Evolutionary conservation across 1,140 invertebrate species (phyloP).

Genomic region (Hycleus cichorii): DNA sequence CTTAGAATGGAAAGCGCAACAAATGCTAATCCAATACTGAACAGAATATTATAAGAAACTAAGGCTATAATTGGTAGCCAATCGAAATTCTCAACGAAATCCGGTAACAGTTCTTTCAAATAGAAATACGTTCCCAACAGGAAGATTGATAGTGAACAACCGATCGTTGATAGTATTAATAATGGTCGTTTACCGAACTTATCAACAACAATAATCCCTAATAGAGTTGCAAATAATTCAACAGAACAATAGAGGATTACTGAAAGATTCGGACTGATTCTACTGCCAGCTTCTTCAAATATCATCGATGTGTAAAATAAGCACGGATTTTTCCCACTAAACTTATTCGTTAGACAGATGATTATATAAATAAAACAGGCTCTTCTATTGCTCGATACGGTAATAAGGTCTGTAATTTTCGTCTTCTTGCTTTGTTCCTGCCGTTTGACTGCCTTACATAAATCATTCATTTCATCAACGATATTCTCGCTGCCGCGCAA

Average conservation of each 20-base stretch:
- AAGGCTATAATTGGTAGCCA: slow-evolving; percentile 51
- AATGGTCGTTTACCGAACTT: slow-evolving; percentile 62
- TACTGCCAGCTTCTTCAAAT: slow-evolving; percentile 43
- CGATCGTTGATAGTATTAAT: slow-evolving; percentile 52
- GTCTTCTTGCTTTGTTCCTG: slow-evolving; percentile 33
- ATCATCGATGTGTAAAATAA: slow-evolving; percentile 58
- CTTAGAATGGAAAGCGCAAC: slow-evolving; percentile 64
- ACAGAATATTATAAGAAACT: slow-evolving; percentile 62
- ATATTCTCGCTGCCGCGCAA: slow-evolving; percentile 71
- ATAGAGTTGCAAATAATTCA: slow-evolving; percentile 65
- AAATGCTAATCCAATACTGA: slow-evolving; percentile 60
- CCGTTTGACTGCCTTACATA: slow-evolving; percentile 47
- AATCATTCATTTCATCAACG: slow-evolving; percentile 67
- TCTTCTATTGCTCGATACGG: slow-evolving; percentile 41
- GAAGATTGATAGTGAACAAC: slow-evolving; percentile 47
- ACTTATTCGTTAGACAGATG: slow-evolving; percentile 55
- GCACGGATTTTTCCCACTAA: slow-evolving; percentile 56
- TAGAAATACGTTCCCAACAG: slow-evolving; percentile 55
- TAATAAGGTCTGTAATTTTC: slow-evolving; percentile 44
- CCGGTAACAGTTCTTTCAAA: slow-evolving; percentile 39
- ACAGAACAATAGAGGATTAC: slow-evolving; percentile 51
- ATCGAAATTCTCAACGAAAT: slow-evolving; percentile 20
- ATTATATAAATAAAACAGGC: slow-evolving; percentile 48
- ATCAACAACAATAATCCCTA: slow-evolving; percentile 62
- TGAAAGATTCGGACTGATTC: slow-evolving; percentile 38